phyloP scores from a whole-genome alignment of 64 coral and sea anemone species.

The Acropora yongei region DNA sequence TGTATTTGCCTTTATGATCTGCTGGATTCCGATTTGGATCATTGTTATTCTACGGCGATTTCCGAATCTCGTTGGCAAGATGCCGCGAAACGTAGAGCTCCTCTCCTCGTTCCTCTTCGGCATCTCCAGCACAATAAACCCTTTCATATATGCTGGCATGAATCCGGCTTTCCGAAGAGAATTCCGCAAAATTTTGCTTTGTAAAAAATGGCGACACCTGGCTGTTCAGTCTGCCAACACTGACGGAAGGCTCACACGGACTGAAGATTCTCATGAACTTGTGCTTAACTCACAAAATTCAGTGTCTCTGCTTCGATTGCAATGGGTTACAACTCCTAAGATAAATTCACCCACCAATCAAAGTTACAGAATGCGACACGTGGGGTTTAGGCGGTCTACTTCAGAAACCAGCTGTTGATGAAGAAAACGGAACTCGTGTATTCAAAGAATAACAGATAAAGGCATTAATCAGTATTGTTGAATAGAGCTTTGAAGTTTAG shows the following conservation, averaged over 20 bases:
- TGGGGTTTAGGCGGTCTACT: not conserved
- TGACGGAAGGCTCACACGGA: not conserved
- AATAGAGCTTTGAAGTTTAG: too few relatives aligned
- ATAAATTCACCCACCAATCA: not conserved
- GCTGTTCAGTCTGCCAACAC: not conserved
- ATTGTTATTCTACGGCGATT: conserved; percentile 7
- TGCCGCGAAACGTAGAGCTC: conserved; percentile 4
- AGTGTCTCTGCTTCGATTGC: not conserved
- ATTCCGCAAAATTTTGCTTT: conserved; percentile 6
- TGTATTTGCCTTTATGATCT: not conserved
- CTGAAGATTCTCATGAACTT: not conserved
- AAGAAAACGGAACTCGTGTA: too few relatives aligned
- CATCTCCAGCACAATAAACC: not conserved
- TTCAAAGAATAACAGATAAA: too few relatives aligned
- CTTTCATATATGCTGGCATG: conserved; percentile 13
- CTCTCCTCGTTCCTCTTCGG: not conserved
- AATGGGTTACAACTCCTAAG: not conserved
- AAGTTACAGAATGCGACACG: not conserved
- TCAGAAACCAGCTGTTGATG: too few relatives aligned
- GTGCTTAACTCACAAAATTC: not conserved
- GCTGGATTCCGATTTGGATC: conserved; percentile 9
- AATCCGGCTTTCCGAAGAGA: conserved; percentile 9
- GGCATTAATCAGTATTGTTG: too few relatives aligned
- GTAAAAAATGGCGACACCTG: not conserved
- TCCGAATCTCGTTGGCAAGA: not conserved